Evolutionary conservation across 2,113 vertebrate species (phyloP).

Genomic region (Danionella cerebrum): DNA sequence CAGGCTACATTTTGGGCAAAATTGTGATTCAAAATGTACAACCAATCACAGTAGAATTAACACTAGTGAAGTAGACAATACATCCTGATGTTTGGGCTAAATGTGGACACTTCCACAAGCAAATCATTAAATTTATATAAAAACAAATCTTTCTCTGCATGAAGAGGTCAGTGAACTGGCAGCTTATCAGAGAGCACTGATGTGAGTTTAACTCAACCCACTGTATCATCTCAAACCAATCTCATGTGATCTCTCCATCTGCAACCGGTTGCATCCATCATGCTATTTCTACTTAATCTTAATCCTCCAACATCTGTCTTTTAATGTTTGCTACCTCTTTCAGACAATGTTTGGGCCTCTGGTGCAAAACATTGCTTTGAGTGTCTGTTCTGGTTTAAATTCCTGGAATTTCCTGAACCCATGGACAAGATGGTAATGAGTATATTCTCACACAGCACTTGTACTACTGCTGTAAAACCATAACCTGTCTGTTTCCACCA

Average conservation of each 20-base stretch:
- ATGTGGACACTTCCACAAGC: too few relatives aligned
- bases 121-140: too few relatives aligned
- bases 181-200: slow-evolving; percentile 6
- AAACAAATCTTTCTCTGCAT: too few relatives aligned
- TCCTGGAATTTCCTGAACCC: slow-evolving; percentile 27
- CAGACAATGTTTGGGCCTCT: neutral
- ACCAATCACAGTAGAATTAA: too few relatives aligned
- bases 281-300: neutral
- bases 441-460: neutral
- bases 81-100: too few relatives aligned
- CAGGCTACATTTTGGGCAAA: too few relatives aligned
- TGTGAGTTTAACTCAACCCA: neutral
- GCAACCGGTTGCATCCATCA: neutral
- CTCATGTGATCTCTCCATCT: neutral
- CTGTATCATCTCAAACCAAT: neutral
- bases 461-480: neutral
- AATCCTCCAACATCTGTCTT: neutral
- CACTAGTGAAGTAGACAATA: too few relatives aligned
- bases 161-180: neutral
- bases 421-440: neutral
- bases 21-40: too few relatives aligned
- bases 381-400: neutral
- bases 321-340: neutral
- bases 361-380: neutral
- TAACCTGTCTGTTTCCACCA: neutral